Percentiles rank a stretch among this genome's conserved stretches.
These are phyloP conservation scores for Drosophila rufa DNA, from an alignment of 1,140 invertebrate genomes.

Conservation along the genomic window DNA sequence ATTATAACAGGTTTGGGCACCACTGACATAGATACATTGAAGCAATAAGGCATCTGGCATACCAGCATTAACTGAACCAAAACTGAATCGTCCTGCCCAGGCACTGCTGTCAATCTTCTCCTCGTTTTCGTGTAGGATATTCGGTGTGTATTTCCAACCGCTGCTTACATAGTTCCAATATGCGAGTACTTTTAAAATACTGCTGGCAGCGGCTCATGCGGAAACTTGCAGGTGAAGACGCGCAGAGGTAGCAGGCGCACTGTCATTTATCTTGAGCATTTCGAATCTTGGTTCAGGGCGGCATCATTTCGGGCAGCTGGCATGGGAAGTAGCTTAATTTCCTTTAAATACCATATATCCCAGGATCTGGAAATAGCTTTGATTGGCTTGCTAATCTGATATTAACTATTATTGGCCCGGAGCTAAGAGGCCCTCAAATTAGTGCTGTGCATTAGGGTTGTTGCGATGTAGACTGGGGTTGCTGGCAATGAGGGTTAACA, in stretches of 20 bases:
- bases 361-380: constrained; percentile 10
- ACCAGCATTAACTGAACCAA: not conserved
- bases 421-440: no score
- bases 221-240: constrained; percentile 6
- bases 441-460: no score
- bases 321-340: constrained; percentile 58
- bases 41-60: not conserved
- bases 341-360: constrained; percentile 29
- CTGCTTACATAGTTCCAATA: constrained; percentile 39
- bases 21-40: constrained; percentile 1
- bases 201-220: constrained; percentile 26
- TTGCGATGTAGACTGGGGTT: no score
- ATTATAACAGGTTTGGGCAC: no score
- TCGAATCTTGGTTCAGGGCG: constrained; percentile 15
- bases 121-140: constrained; percentile 12
- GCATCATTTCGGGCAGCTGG: constrained; percentile 8
- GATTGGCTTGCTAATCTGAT: constrained; percentile 55
- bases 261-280: constrained; percentile 14
- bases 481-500: no score
- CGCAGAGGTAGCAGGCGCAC: constrained; percentile 2
- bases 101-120: constrained; percentile 13
- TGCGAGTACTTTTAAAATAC: constrained; percentile 29
- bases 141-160: constrained; percentile 32
- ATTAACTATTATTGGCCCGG: no score
- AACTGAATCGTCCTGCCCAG: constrained; percentile 2